Conservation (phyloP, 1,140 invertebrate species). For the Spodoptera frugiperda region DNA sequence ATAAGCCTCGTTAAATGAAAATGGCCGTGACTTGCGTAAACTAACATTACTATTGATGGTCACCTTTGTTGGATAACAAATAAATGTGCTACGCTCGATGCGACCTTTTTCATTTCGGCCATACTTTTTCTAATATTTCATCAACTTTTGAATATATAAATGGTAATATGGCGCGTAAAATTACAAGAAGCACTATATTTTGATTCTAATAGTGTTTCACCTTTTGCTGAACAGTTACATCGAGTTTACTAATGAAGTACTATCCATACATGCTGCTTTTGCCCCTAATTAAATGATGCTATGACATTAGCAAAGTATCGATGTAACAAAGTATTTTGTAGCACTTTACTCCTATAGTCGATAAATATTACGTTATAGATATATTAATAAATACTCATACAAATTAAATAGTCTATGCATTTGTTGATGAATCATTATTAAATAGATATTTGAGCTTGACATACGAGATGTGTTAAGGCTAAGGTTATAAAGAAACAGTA, state of each 20-base stretch:
- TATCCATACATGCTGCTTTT: not conserved
- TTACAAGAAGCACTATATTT: conserved; percentile 29
- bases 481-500: conserved; percentile 5
- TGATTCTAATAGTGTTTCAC: conserved; percentile 35
- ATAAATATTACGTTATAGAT: conserved; percentile 14
- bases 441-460: conserved; percentile 16
- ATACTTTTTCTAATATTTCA: conserved; percentile 30
- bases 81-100: not conserved
- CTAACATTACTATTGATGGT: not conserved
- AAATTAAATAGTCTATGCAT: conserved; percentile 37
- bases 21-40: conserved; percentile 2
- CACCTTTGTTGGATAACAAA: not conserved
- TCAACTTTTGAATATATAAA: conserved; percentile 25
- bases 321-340: conserved; percentile 25
- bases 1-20: conserved; percentile 1
- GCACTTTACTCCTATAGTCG: conserved; percentile 18
- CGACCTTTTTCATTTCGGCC: conserved; percentile 16
- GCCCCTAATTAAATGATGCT: not conserved
- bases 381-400: conserved; percentile 39
- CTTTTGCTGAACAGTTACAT: conserved; percentile 37
- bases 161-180: conserved; percentile 5
- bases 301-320: conserved; percentile 4
- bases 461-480: not conserved
- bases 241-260: not conserved
- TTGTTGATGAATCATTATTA: conserved; percentile 34